Evolutionary conservation across 2,797 vertebrate genomes (phyloP).

Genomic region (Amazona ochrocephala): DNA sequence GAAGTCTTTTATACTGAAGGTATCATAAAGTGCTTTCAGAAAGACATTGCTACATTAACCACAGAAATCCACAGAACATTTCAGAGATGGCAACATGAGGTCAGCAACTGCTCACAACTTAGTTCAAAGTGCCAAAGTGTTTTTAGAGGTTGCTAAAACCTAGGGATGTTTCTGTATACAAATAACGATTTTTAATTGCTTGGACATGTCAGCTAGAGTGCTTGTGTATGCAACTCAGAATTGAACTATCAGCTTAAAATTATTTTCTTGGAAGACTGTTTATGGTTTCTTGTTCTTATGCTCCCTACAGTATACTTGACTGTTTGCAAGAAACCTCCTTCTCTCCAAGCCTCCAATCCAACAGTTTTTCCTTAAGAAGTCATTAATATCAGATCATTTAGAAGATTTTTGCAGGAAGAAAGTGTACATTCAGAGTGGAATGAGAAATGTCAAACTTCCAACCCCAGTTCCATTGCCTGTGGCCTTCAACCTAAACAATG

Average conservation of each 20-base stretch:
- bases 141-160: neutral
- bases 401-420: neutral
- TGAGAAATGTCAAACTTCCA: neutral
- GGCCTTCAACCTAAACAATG: neutral
- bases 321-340: neutral
- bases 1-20: neutral
- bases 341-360: neutral
- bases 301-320: accelerated
- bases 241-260: neutral
- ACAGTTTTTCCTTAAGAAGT: neutral
- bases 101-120: neutral
- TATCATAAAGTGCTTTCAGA: neutral
- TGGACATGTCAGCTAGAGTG: neutral
- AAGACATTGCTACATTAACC: neutral
- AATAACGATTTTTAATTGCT: neutral
- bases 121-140: neutral
- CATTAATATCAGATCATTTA: neutral
- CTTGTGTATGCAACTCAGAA: neutral
- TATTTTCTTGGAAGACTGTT: neutral
- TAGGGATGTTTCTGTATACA: accelerated
- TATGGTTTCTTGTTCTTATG: neutral
- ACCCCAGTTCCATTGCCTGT: neutral
- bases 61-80: neutral
- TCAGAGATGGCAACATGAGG: neutral
- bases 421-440: neutral